Base-by-base conservation (phyloP, 1,140 invertebrate genomes). In the Drosophila bocqueti region DNA sequence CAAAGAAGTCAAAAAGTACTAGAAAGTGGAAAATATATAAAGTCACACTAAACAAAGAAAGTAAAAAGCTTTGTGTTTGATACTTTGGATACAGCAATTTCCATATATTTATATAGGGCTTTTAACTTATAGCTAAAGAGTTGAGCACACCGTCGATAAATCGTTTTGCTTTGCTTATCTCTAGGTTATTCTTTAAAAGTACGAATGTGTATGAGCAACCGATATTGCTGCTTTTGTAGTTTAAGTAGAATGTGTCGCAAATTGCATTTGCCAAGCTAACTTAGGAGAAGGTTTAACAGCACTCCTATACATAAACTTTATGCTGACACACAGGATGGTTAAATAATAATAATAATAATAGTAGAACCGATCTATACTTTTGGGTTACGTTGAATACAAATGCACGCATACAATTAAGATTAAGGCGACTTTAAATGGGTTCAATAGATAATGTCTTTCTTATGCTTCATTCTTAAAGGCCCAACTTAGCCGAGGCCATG, bases 401-500 rank as follows among this genome's bases (percentile, higher is more conserved):
- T 79, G 82, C 67, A 83, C 81, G 84, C 69, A 81, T 69, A 79
- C 54, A 64, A 58, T 81, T 82, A 91, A 82, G 82, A 58, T 83
- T 91, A 91, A 91, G 86, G 90, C 84, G 82, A 90, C 77, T 89
- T 89, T 77, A 49, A 84, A 80, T 60, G 57, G 62, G 47, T 68
- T 66, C 34, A 55, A 72, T 52, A 67, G 47, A 69, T 73, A 45
- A 42, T 60, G 46, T 50, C 34, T 40, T 67, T 67, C n/a, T 40
- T 29, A 60, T 18, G 7, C 21, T 34, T 40, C 13, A 13, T 47
- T 43, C 9, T 29, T 16, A 43, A 36, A 40, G 34, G 38, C 50
- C 43, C 77, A 64, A 50, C 60, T 83, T 98, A 99, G 91, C 98
- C 98, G 80, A 99, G 95, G 75, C 98, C 98, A 93, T 99, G 98